Conservation (phyloP, 2,888 invertebrate genomes). For the Archips xylosteana region DNA sequence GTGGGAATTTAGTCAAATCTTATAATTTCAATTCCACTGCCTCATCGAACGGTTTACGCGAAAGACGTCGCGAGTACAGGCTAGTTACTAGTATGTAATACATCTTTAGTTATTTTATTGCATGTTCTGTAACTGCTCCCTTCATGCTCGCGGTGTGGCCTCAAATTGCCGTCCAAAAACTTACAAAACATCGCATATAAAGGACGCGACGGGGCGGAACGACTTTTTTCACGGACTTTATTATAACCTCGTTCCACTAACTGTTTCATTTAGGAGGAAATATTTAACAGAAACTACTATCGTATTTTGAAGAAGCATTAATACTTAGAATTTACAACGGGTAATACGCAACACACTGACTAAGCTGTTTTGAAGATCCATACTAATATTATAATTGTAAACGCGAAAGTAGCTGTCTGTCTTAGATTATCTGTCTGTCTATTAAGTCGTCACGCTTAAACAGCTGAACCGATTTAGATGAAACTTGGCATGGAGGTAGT, state of each 20-base stretch:
- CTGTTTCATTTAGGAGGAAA: conserved; percentile 20
- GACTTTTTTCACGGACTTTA: conserved; percentile 32
- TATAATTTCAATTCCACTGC: no score
- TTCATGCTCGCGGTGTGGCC: conserved; percentile 1
- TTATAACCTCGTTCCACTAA: conserved; percentile 40
- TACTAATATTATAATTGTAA: background rate
- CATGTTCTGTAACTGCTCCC: conserved; percentile 1
- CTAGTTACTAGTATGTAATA: no score
- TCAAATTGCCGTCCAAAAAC: conserved; percentile 18
- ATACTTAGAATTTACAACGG: background rate
- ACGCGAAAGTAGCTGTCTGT: no score
- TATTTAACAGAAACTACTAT: conserved; percentile 10
- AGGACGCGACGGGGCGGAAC: conserved; percentile 30
- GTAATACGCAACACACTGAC: background rate
- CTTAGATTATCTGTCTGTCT: no score
- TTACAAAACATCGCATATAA: conserved; percentile 37
- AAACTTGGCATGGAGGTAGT: no score
- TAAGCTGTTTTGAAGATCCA: background rate
- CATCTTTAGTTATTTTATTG: background rate
- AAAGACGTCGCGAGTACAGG: no score
- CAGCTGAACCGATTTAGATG: no score
- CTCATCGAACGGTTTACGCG: no score
- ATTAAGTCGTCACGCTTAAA: no score
- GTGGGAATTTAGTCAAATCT: no score
- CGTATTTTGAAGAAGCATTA: background rate